Evolutionary conservation across 2,113 vertebrate genomes (phyloP), one percentile per base, ranked within the genome.

Genomic region (Anser brachyrhynchus): DNA sequence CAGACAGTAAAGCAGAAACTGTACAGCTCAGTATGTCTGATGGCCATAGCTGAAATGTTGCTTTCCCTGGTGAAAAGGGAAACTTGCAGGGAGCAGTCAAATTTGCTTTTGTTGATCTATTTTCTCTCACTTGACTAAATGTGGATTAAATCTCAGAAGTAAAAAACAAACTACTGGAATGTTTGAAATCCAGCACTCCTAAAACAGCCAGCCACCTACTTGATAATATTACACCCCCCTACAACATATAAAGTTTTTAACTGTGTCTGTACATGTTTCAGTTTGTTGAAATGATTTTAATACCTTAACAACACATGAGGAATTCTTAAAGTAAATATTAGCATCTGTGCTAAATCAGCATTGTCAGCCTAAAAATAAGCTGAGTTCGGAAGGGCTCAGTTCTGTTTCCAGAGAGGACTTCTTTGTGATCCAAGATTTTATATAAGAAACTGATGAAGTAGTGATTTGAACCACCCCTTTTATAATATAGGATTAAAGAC

Each of bases 61-160:
- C 62, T 77, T 91, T 87, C 62, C 64, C 77, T 58, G 29, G 61
- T 16, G 35, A 57, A 21, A 57, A 51, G 23, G 28, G 44, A 84
- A 84, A 61, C 23, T 28, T 46, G 55, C 10, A 84, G 39, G 57
- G 5, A 84, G n/a, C n/a, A 75, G 61, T 31, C 57, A 54, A 61
- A 75, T 65, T 70, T 70, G 44, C 6, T 6, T 5, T 19, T 71
- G 37, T 64, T 70, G n/a, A 71, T 87, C 51, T 51, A 5, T 87
- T 84, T 67, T 65, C 39, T 92, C 44, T n/a, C 1, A 4, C 28
- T 62, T 86, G 44, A n/a, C 55, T 81, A 46, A 25, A 84, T 41
- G 57, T 87, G 46, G 52, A 66, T 46, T 93, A 79, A 91, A 78
- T 84, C 84, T 77, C 84, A 82, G 74, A 65, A 91, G 84, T 61